Base-by-base conservation (phyloP, 1,140 invertebrate species). In the Drosophila grimshawi region DNA sequence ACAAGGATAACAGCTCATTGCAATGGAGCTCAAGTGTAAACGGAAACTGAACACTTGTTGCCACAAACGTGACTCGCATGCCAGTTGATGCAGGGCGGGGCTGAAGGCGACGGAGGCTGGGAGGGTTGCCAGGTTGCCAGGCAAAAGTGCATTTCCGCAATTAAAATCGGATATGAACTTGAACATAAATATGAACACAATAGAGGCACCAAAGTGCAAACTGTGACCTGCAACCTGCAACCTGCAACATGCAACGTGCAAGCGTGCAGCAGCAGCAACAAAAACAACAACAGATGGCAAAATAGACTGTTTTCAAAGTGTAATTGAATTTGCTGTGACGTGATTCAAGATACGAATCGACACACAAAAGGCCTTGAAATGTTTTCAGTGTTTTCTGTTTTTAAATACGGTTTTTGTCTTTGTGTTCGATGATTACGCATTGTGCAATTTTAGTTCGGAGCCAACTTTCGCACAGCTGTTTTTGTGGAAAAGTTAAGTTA, bases 61-160 rank as follows among this genome's bases (percentile, higher is more conserved):
- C 79, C 79, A 73, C 71, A 86, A 88, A 86, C 83, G 83, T 86
- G 83, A 86, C 85, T 48, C n/a, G 76, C 70, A 86, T 79, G 55
- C 37, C 39, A n/a, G 6, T 8, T 62, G 39, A 30, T 3, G 63
- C 41, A 53, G 8, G 27, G 19, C 1, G 27, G 35, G n/a, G n/a
- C n/a, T n/a, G 33, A 48, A 39, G 30, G 7, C 11, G 30, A 10
- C 3, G 7, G 35, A 11, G 39, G 35, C 10, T 5, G 5, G 27
- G 8, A 30, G 5, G 33, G 3, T n/a, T 6, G 11, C 6, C 5
- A 5, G n/a, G 29, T 43, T 37, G 37, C 30, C 10, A 32, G 32
- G 61, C 71, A 86, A 65, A 86, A 86, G 53, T 85, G 78, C 80
- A 89, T 79, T 89, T 89, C 86, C 85, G 86, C 80, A 89, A 89